Percentiles rank a stretch among this genome's conserved stretches.
phyloP scores from a whole-genome alignment of 2,113 vertebrate species.

The Geococcyx californianus region DNA sequence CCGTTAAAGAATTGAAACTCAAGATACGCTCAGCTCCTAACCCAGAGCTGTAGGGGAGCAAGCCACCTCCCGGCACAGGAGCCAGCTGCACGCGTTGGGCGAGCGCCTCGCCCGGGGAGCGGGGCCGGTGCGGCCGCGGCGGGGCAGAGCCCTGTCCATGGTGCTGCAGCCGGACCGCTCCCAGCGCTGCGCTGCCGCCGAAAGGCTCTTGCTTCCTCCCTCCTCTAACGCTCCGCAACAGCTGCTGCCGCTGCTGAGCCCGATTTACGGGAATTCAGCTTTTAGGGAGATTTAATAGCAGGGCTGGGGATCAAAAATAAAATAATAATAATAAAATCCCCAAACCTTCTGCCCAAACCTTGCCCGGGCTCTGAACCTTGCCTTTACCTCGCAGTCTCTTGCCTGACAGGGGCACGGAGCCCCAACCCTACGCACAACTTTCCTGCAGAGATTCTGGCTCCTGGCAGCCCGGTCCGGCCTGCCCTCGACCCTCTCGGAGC shows the following conservation, averaged over 20 bases:
- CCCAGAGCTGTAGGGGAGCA: not conserved
- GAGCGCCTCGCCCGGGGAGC: not conserved
- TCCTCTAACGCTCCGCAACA: not conserved
- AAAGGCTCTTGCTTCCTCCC: rapidly evolving
- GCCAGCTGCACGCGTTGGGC: not conserved
- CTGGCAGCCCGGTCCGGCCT: not conserved
- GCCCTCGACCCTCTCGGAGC: not conserved
- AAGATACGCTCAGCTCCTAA: rapidly evolving
- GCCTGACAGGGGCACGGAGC: not conserved
- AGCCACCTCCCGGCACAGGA: not conserved
- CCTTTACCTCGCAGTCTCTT: not conserved
- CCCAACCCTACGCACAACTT: not conserved
- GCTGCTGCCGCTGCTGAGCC: not conserved
- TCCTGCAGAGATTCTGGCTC: not conserved
- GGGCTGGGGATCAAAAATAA: not conserved
- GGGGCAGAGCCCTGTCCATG: not conserved
- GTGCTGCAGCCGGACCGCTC: not conserved
- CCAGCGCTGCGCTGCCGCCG: not conserved
- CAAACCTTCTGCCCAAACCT: not conserved
- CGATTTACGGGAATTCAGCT: not conserved
- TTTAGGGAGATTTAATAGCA: not conserved
- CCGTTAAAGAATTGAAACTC: not conserved
- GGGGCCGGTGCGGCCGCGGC: not conserved
- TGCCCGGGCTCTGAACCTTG: not conserved
- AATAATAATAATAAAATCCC: not conserved